A percentile compares a stretch with the other conserved stretches of the same genome.
Conservation (phyloP, 1,140 invertebrate genomes). For the Drosophila orena region DNA sequence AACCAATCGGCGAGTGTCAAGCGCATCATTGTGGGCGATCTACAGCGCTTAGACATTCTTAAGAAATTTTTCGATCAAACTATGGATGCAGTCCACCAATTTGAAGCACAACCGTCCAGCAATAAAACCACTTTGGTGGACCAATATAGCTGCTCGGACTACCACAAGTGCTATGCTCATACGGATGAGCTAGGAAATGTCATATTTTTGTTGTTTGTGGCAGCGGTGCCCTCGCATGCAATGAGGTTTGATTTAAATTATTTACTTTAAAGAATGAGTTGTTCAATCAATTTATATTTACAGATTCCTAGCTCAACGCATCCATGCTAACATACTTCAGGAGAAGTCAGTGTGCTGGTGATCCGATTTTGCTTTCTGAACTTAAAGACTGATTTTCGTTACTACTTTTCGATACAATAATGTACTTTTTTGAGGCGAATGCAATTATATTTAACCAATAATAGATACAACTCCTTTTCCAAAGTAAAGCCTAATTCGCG, state of each 20-base stretch:
- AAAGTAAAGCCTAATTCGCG: background rate
- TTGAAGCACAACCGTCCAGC: slow-evolving; percentile 25
- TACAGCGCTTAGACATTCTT: slow-evolving; percentile 71
- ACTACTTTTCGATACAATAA: background rate
- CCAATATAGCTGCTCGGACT: slow-evolving; percentile 78
- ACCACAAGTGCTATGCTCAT: slow-evolving; percentile 75
- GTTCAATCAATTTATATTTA: background rate
- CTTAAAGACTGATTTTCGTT: slow-evolving; percentile 38
- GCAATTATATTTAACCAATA: background rate
- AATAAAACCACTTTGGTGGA: slow-evolving; percentile 48
- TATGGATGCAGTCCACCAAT: slow-evolving; percentile 53
- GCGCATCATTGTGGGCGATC: slow-evolving; percentile 67
- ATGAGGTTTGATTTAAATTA: slow-evolving; percentile 56
- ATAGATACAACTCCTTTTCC: no score
- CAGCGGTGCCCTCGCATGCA: slow-evolving; percentile 73
- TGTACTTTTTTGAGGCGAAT: background rate
- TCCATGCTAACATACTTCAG: slow-evolving; percentile 43
- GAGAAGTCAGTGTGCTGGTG: slow-evolving; percentile 54
- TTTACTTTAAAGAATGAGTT: rapidly evolving
- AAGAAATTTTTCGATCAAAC: slow-evolving; percentile 78
- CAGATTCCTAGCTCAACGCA: slow-evolving; percentile 47
- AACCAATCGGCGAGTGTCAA: slow-evolving; percentile 66
- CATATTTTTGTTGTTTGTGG: slow-evolving; percentile 69
- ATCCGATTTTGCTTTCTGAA: background rate
- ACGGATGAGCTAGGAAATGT: slow-evolving; percentile 65